Evolutionary conservation across 2,888 invertebrate species (phyloP), one percentile per base, ranked within the genome.

Genomic region (Acanthococcus lagerstroemiae): DNA sequence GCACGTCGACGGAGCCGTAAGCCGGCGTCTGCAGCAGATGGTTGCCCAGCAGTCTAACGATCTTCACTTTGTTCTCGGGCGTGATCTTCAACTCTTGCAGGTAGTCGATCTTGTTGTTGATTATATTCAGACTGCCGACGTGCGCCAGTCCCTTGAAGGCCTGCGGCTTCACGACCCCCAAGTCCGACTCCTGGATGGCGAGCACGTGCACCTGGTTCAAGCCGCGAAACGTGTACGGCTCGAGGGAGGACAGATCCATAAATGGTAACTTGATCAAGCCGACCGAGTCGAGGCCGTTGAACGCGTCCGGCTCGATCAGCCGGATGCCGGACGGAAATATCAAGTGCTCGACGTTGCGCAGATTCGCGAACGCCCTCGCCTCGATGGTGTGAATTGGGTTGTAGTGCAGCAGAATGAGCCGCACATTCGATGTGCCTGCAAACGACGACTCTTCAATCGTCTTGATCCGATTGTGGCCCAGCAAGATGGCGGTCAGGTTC

Each of bases 61-160:
- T 80, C 67, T 82, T 82, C 22, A 91, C 85, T 70, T 83, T 83
- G 73, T 86, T 87, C 69, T 86, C 85, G 58, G 81, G 81, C 26
- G 83, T 81, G 66, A 90, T 80, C 65, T 86, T 83, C 2, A 91
- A 78, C 74, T 87, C 87, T 73, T 88, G 86, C 66, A 91, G 84
- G 0, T 83, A 83, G 72, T 90, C 90, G 69, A 91, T 88, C 78
- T 90, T 91, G 74, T 91, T 91, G 74, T 90, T 90, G 45, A 88
- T 78, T 70, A 91, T 82, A 74, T 88, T 87, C 27, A 91, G 77
- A 50, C 81, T 82, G 56, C 84, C 85, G 45, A 91, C 85, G 71
- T 84, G 82, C 21, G 82, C 80, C 55, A 91, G 78, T 0, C 88
- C 89, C 58, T 85, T 84, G 74, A 91, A 91, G 0, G 88, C 88